A percentile compares a stretch with the other conserved stretches of the same genome.
These are phyloP conservation scores for Poecilia gillii DNA, from an alignment of 2,797 vertebrate genomes.

Conservation along the genomic window DNA sequence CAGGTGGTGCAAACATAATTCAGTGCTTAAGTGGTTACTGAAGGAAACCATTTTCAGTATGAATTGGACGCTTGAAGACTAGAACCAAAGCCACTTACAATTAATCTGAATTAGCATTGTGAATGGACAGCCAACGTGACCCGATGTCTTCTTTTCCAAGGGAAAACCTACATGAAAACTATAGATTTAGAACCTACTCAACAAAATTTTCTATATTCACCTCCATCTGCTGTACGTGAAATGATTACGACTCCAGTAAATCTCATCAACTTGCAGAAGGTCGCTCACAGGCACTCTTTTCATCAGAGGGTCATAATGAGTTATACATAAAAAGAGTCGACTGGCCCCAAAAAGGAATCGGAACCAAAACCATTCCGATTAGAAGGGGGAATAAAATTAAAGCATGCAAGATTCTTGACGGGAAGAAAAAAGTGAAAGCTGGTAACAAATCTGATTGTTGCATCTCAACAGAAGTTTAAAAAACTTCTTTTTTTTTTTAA, in stretches of 20 bases:
- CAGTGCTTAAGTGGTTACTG: background rate
- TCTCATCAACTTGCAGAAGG: background rate
- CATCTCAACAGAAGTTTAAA: background rate
- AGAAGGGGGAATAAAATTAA: background rate
- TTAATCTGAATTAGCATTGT: background rate
- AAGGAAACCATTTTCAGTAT: background rate
- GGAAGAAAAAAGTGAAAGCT: background rate
- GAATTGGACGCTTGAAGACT: background rate
- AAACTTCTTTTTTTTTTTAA: background rate
- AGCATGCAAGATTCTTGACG: background rate
- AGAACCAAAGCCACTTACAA: background rate
- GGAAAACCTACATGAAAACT: background rate
- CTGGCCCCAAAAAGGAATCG: background rate
- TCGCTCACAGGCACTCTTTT: background rate
- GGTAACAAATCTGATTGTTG: background rate
- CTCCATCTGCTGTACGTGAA: background rate
- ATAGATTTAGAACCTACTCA: background rate
- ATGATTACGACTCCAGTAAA: background rate
- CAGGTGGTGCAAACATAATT: background rate
- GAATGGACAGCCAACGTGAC: background rate
- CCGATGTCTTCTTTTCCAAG: background rate
- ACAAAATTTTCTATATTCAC: background rate
- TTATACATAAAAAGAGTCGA: background rate
- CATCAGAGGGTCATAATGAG: background rate
- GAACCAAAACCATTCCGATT: background rate